Base-by-base conservation (phyloP, 1,140 invertebrate species). In the Micrasema minimum region DNA sequence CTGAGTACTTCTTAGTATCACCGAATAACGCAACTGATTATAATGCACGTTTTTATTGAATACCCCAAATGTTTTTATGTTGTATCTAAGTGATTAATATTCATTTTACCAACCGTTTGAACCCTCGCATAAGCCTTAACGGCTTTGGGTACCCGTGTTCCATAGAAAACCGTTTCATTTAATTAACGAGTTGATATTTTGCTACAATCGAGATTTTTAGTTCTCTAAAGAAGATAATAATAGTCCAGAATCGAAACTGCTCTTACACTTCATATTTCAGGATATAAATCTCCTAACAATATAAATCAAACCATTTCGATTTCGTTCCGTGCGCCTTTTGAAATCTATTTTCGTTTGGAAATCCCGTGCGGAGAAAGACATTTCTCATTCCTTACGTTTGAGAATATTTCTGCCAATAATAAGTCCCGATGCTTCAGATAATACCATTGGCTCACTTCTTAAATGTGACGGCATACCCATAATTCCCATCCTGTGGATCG, bases 271-370 rank as follows among this genome's bases (percentile, higher is more conserved):
- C 66, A 69, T 69, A 69, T 69, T 23, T 38, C 53, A 31, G 41
- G 18, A 11, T 53, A 57, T 69, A 69, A 69, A 69, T 69, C 57
- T 51, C 43, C 67, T 50, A 41, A 41, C 55, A 69, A 64, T 69
- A 69, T 69, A 69, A 69, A 69, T 61, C 62, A 72, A 67, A 59
- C 65, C 51, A 41, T 67, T 66, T 50, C 70, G 55, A 72, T 72
- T 71, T 57, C 62, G 26, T 62, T 66, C 38, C 35, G 23, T n/a
- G 23, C 53, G 64, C 43, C 43, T 23, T 66, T 66, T 59, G 64
- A 61, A 67, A 67, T 72, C 38, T 67, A 67, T 72, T 66, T 67
- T 72, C 37, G 23, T 67, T 67, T 18, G 46, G 22, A 41, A 62
- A 61, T 62, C 53, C 62, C 41, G 16, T 43, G 62, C 43, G 35